Evolutionary conservation across 2,888 invertebrate species (phyloP), one percentile per base, ranked within the genome.

Genomic region (Tenthredo mesomela): DNA sequence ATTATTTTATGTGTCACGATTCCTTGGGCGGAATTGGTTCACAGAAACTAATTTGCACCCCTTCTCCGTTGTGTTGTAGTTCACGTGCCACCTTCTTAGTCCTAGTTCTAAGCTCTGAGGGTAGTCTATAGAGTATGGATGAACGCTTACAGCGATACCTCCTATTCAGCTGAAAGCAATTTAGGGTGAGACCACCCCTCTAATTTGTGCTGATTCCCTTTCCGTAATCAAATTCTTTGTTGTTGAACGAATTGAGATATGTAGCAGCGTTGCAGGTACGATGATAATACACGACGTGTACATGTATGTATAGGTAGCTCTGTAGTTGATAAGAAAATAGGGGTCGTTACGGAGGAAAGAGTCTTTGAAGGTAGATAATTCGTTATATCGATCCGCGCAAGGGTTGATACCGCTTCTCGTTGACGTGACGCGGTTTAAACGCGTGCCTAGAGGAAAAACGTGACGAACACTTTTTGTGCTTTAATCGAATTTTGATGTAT

Each of bases 401-500:
- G 43, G n/a, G 71, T 40, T 73, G n/a, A 73, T 25, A 43, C 21
- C 43, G 10, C 15, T 73, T 73, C 40, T 43, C 40, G 71, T 73
- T 73, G 71, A 73, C 71, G 71, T 43, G 40, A 21, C 71, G 71
- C 43, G 43, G 67, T 67, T 67, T 18, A 73, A 43, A 40, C 37
- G 71, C 71, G 12, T 73, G 21, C 43, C 40, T 21, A 10, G 12
- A 43, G n/a, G 10, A 73, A 73, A 43, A 43, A 73, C 43, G 71
- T 73, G 71, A 43, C 71, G 71, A 73, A 43, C 43, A 73, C 10
- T 25, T 73, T n/a, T 43, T n/a, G 40, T 43, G 40, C 40, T 43
- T 73, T 73, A 73, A 73, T 73, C 71, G 71, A 43, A 73, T 73
- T 73, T 73, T 73, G 71, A 73, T 73, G 71, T 73, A 73, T 73